Evolutionary conservation across 2,113 vertebrate genomes (phyloP).

Genomic region (Nipponia nippon): DNA sequence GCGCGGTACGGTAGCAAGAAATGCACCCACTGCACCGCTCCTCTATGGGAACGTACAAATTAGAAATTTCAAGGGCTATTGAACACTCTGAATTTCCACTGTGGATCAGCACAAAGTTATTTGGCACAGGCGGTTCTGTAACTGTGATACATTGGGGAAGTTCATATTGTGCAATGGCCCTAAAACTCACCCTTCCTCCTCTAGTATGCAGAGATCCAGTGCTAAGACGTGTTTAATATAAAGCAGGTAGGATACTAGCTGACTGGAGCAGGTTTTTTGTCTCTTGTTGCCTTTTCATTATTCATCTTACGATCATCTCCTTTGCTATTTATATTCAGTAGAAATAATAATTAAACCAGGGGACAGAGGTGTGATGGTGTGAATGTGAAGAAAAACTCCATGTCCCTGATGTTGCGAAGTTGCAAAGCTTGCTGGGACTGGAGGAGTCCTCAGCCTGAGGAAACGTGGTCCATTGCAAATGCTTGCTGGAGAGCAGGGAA

Average conservation of each 20-base stretch:
- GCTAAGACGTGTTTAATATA: background rate
- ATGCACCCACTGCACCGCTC: background rate
- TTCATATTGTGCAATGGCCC: background rate
- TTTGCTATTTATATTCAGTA: conserved; percentile 40
- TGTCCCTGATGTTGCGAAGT: background rate
- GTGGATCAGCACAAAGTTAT: conserved; percentile 38
- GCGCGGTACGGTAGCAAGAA: background rate
- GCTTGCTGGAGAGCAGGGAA: background rate
- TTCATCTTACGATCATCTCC: conserved; percentile 24
- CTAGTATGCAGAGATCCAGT: background rate
- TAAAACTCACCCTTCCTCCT: background rate
- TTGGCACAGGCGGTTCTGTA: background rate
- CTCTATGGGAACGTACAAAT: background rate
- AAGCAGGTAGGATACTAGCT: background rate
- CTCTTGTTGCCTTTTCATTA: conserved; percentile 22
- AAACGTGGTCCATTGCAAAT: background rate
- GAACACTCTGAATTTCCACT: conserved; percentile 1
- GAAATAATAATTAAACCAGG: conserved; percentile 51
- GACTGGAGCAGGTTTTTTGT: background rate
- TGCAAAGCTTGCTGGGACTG: background rate
- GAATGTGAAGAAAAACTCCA: conserved; percentile 6
- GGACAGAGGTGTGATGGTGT: background rate
- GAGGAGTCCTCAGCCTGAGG: background rate
- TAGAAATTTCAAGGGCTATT: conserved; percentile 50
- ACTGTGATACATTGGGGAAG: background rate